Base-by-base conservation (phyloP, 2,113 vertebrate species). In the Daphoenositta chrysoptera region DNA sequence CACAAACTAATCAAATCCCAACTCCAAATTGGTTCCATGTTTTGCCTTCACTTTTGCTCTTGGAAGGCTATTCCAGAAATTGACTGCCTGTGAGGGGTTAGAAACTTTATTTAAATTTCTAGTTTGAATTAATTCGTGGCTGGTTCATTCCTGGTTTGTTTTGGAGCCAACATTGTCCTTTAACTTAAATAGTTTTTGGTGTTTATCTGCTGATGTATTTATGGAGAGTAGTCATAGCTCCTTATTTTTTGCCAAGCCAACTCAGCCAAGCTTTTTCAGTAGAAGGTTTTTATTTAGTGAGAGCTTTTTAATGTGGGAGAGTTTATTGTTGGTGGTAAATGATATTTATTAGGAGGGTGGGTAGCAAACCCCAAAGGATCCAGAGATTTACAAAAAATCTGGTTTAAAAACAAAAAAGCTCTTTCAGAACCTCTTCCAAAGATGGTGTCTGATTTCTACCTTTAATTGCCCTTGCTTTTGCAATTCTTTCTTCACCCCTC, bases 141-240 rank as follows among this genome's bases (percentile, higher is more conserved):
- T n/a, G 40, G 89, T 95, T 95, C 61, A 45, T 92, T 95, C 83
- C 91, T 92, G 93, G 81, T 91, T 95, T 95, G 73, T 82, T 93
- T 95, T 76, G 69, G 65, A 96, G 95, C 95, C 95, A 97, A 75
- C 96, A 97, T 96, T 97, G 96, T 97, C 91, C 78, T 75, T 96
- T 95, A 95, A 83, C 89, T 96, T 93, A 93, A 92, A 85, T 90
- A 85, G 83, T 40, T 88, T 73, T 95, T 95, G 95, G 93, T 96
- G 94, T 96, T 93, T 93, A 81, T 87, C 92, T 39, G 11, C 91
- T 95, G 91, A 94, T 96, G 83, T 96, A 95, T 96, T 96, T 96
- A 95, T 96, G 94, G 89, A 94, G 93, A 90, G 68, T 84, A 93
- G 84, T 94, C 95, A 86, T 83, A 94, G 91, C 64, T 93, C 54